phyloP scores from a whole-genome alignment of 1,140 invertebrate genomes.

The Diorhabda elongata region DNA sequence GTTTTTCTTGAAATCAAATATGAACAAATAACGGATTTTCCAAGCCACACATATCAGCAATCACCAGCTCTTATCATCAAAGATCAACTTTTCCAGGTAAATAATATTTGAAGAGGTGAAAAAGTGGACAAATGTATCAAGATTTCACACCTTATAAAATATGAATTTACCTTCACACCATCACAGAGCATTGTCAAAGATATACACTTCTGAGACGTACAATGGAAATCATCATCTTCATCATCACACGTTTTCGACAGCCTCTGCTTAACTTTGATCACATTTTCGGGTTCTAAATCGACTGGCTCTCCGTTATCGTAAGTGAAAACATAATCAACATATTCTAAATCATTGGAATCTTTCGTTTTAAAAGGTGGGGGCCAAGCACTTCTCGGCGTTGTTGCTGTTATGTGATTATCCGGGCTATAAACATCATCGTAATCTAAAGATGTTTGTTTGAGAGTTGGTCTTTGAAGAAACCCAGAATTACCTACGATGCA shows the following conservation, averaged over 20 bases:
- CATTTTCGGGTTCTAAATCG: conserved; percentile 29
- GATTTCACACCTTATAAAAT: background rate
- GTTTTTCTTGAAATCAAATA: no score
- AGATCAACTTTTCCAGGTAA: no score
- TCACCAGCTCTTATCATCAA: no score
- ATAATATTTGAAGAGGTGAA: no score
- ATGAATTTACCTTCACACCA: conserved; percentile 49
- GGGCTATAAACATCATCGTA: conserved; percentile 30
- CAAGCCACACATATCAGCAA: no score
- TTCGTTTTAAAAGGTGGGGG: conserved; percentile 41
- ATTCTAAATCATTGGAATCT: conserved; percentile 49
- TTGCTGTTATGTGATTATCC: conserved; percentile 14
- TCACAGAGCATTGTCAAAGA: conserved; percentile 65
- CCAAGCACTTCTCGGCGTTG: conserved; percentile 25
- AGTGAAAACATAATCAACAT: conserved; percentile 47
- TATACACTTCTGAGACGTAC: conserved; percentile 56
- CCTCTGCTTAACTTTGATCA: conserved; percentile 19
- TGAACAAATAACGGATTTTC: no score
- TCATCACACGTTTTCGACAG: conserved; percentile 19
- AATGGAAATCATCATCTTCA: conserved; percentile 35
- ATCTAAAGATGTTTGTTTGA: conserved; percentile 20
- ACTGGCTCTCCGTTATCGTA: conserved; percentile 34
- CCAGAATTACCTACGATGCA: no score
- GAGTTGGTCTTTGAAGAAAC: no score
- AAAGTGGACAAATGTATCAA: no score